Evolutionary conservation across 35 echinoderm and acorn worm genomes (phyloP), one percentile per base, ranked within the genome.

Genomic region (Strongylocentrotus purpuratus): DNA sequence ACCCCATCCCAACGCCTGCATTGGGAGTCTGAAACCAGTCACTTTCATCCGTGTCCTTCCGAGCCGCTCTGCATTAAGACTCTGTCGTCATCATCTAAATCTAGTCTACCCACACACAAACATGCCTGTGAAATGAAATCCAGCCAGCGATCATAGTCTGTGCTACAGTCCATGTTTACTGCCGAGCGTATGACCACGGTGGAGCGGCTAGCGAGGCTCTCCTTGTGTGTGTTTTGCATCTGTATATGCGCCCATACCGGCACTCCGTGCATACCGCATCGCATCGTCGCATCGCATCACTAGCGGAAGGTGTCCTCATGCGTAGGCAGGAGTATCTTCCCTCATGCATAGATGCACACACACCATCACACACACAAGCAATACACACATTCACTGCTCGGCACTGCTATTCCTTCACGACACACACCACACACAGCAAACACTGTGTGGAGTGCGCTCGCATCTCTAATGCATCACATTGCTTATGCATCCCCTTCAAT

Each of bases 51-150:
- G 15, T 31, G 11, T 89, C 87, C 32, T 45, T 46, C 87, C 8
- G 18, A 45, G 87, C 18, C 2, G 25, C 33, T 2, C 87, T 89
- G 45, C 32, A 89, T 89, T 89, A 89, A 89, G 87, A 46, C 87
- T 89, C 65, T 89, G 87, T 46, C 87, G 87, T 89, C 87, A 89
- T 89, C 87, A 89, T 33, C 87, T 89, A 33, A 89, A 89, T 89
- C 87, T 89, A 89, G 32, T 41, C 87, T 45, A 31, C 87, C 87
- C 13, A 15, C 45, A 46, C 45, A 46, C 87, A 41, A 46, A 33
- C 87, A 45, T 33, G 87, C 85, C 87, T 28, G 28, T 46, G 87
- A 46, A 89, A 89, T 89, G 87, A 89, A 89, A 33, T 89, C 25
- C 87, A 22, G 25, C 25, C 87, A 22, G 25, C 20, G 5, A 71